Evolutionary conservation across 2,888 invertebrate species (phyloP), one percentile per base, ranked within the genome.

Genomic region (Ecdyonurus torrentis): DNA sequence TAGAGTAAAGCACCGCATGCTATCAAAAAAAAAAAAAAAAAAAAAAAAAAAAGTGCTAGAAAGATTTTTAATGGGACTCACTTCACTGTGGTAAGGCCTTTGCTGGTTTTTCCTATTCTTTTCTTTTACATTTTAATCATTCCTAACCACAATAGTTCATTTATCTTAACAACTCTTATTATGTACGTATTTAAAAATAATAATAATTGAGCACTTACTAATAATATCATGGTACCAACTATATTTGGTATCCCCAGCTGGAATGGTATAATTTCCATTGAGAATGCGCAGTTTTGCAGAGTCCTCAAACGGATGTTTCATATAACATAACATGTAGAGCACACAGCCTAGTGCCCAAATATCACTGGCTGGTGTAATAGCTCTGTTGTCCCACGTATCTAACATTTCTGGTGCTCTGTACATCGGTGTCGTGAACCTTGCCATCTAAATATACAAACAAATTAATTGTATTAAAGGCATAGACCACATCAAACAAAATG

Each of bases 391-490:
- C 90, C 98, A 99, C 2, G 96, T 91, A 73, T 98, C 97, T 66
- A 98, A 80, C 87, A 98, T 95, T 80, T 99, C 99, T 25, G 99
- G 99, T 0, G 98, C 91, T 73, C 99, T 82, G 76, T 99, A 99
- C 98, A 91, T 91, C 0, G 92, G 92, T 10, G 92, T 92, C 23
- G 92, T 91, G 70, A 83, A 85, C 71, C 82, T 82, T 58, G 87
- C 85, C 78, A 89, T 77, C 82, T 87, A 74, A 65, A 80, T 37
- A 23, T 5, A 22, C 18, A 52, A 3, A 59, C 1, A 23, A 23
- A 37, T 25, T 15, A 25, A 60, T 1, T 59, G 37, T 59, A 25
- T 24, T 24, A 52, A 20, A 61, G 53, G 37, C 52, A 63, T n/a
- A n/a, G n/a, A n/a, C n/a, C n/a, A n/a, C n/a, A n/a, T n/a, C n/a